Conservation (phyloP, 2,888 invertebrate genomes). For the Darwinula stevensoni region DNA sequence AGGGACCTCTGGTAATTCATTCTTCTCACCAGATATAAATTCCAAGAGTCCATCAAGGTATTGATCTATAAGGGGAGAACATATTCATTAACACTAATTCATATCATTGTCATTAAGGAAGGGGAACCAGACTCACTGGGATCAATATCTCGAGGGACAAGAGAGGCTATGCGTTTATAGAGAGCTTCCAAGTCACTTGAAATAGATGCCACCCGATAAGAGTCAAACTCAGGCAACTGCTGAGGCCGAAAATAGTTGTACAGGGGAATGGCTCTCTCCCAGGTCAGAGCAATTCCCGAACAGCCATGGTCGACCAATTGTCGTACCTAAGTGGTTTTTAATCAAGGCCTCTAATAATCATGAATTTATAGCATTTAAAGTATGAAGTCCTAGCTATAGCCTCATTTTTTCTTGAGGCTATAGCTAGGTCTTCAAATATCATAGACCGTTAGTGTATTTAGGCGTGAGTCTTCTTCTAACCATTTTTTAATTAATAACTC, state of each 20-base stretch:
- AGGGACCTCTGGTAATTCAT: background rate
- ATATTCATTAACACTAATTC: background rate
- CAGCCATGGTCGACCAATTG: slow-evolving; percentile 7
- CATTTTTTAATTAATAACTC: no score
- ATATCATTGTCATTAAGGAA: no score
- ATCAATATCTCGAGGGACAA: slow-evolving; percentile 27
- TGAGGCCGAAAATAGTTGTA: slow-evolving; percentile 51
- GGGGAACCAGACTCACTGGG: no score
- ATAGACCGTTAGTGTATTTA: no score
- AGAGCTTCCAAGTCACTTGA: slow-evolving; percentile 46
- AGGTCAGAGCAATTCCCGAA: slow-evolving; percentile 14
- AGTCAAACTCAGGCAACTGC: slow-evolving; percentile 48
- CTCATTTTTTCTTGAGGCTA: no score
- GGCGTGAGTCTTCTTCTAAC: no score
- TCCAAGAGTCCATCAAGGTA: background rate
- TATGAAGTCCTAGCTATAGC: no score
- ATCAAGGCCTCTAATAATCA: background rate
- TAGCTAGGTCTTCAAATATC: no score
- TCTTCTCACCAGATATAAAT: no score
- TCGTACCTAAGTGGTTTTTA: background rate
- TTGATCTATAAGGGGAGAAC: background rate
- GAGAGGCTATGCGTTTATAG: slow-evolving; percentile 32
- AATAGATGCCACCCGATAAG: slow-evolving; percentile 32
- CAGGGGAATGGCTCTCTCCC: slow-evolving; percentile 16
- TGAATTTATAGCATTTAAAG: slow-evolving; percentile 3